phyloP scores from a whole-genome alignment of 2,888 invertebrate genomes.

The Allolobophora icterica region DNA sequence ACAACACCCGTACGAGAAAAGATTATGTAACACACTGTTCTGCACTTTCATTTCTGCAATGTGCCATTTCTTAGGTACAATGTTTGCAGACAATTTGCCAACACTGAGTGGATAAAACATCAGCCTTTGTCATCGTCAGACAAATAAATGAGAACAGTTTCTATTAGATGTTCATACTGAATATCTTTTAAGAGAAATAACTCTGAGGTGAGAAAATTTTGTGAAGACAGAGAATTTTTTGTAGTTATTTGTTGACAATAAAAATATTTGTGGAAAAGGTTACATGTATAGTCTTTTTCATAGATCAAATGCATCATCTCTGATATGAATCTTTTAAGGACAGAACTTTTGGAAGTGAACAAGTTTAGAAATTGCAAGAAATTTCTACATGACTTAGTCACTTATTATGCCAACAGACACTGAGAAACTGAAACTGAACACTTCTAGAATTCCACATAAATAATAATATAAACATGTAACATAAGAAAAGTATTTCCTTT shows the following conservation, averaged over 20 bases:
- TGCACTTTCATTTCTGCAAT: neutral
- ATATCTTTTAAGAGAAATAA: neutral
- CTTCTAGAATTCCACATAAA: neutral
- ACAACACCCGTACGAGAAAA: neutral
- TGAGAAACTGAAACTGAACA: neutral
- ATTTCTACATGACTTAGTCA: neutral
- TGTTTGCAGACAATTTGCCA: no score
- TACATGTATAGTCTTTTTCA: neutral
- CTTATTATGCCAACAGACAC: neutral
- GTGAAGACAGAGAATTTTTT: neutral
- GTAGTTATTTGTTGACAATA: neutral
- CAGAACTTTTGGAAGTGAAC: neutral
- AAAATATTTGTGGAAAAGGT: neutral
- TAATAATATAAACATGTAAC: no score
- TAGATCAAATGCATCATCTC: neutral
- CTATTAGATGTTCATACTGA: neutral
- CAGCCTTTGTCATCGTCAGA: neutral
- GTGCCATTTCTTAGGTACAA: neutral
- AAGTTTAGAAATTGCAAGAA: neutral
- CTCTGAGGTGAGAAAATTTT: neutral
- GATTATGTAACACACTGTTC: neutral
- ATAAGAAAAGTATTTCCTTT: no score
- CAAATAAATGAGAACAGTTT: neutral
- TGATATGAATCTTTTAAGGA: neutral
- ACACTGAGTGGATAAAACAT: no score